Evolutionary conservation across 2,888 invertebrate genomes (phyloP), one percentile per base, ranked within the genome.

Genomic region (Pachycephus smyrnensis): DNA sequence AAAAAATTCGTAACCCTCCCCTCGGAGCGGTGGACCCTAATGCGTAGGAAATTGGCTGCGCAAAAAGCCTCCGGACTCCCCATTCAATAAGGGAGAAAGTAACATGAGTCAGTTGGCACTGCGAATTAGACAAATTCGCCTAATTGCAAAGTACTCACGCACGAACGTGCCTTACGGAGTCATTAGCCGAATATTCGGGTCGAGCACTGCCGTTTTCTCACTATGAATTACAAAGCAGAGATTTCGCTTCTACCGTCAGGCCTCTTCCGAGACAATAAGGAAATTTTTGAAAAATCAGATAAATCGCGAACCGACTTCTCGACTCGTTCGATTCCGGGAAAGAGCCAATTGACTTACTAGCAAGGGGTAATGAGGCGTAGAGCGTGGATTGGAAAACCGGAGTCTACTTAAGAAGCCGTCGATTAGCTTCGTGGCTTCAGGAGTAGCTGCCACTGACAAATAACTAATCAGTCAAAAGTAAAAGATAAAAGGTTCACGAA

Each of bases 11-110:
- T 9, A 55, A 23, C 9, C 55, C 55, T 55, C 55, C 23, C 55
- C 55, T 55, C 55, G 55, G 9, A 55, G 23, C 55, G 2, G 23
- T 2, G 55, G 55, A 55, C 23, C 23, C 55, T 55, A 55, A 55
- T 55, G 23, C 55, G 55, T 55, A 55, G 55, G 55, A 55, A 23
- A 55, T 55, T 55, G 55, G 23, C 55, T 55, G 2, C 55, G 55
- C 55, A 55, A 55, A 55, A 55, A 23, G 55, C 55, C 55, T 23
- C 55, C 55, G 55, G 55, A 23, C 55, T 55, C 23, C 23, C 33
- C 68, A 32, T 78, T 78, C 76, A 37, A 76, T 68, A 37, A 73
- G 75, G 78, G 68, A 78, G 78, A 78, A 76, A 78, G 78, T 78
- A 35, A 73, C 37, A 33, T 36, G 74, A 6, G 75, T 31, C 23